Base-by-base conservation (phyloP, 2,113 vertebrate species). In the Melozone crissalis region DNA sequence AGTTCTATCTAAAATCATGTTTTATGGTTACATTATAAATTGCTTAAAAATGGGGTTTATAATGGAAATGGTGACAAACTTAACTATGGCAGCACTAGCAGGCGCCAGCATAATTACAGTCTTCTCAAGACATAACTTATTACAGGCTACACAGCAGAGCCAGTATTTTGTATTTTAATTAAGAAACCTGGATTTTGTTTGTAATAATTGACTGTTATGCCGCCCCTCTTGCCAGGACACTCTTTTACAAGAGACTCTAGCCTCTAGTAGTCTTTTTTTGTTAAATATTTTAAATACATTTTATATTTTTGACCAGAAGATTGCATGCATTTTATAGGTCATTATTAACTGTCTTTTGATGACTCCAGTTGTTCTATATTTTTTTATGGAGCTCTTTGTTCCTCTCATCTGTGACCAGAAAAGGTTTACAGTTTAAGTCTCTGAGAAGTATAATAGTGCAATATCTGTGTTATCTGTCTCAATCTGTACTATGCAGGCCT, bases 181-280 rank as follows among this genome's bases (percentile, higher is more conserved):
- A 98, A 98, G 96, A 97, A 98, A 98, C 95, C 97, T 97, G 98
- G 96, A 97, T 97, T 98, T 97, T 97, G 97, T 98, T 98, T 97
- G 96, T 97, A 97, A 97, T 98, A 98, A 98, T 98, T 98, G 97
- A 97, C 97, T 97, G 93, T 94, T 97, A 97, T 90, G 88, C 88
- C 1, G 51, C 79, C 95, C 39, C 61, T 97, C 90, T 97, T 98
- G 96, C 97, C 97, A 98, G 96, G 77, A 97, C 85, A 86, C 90
- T 87, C 96, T 98, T 97, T 89, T 97, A 98, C 97, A 98, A 97
- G 86, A 96, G 77, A 96, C 63, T 93, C 92, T 96, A 98, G 95
- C 96, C 96, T 97, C 93, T 92, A 96, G 94, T 96, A 95, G 95
- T 87, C 92, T 96, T 95, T 96, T 91, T 92, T 81, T 71, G 49